Conservation (phyloP, 2,113 vertebrate species). For the Hylia prasina region DNA sequence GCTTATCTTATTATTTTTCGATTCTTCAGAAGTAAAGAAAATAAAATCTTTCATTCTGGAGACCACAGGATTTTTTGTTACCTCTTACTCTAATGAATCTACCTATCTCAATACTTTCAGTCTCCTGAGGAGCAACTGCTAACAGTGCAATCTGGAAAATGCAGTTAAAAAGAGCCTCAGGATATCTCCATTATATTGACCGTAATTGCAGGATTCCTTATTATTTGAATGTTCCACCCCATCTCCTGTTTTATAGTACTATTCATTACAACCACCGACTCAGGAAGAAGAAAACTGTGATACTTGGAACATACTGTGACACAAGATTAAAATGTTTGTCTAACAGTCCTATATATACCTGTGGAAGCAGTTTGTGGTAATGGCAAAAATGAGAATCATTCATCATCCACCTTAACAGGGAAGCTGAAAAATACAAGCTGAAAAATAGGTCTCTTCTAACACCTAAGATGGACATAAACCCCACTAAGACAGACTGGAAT, state of each 20-base stretch:
- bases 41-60: neutral
- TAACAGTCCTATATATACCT: neutral
- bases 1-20: neutral
- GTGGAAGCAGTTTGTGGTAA: neutral
- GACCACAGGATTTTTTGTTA: neutral
- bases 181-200: neutral
- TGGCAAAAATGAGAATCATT: neutral
- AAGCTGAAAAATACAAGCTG: neutral
- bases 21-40: neutral
- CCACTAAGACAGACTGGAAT: neutral
- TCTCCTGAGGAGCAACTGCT: neutral
- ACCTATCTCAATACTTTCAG: neutral
- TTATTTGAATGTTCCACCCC: neutral
- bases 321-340: neutral
- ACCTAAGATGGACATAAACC: neutral
- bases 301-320: neutral
- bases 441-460: neutral
- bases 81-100: neutral
- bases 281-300: neutral
- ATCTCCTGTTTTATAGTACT: neutral
- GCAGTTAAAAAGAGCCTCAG: neutral
- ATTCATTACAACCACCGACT: neutral
- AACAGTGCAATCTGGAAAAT: neutral
- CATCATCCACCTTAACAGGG: neutral
- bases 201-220: neutral